Evolutionary conservation across 2,797 vertebrate species (phyloP).

Genomic region (Choloepus didactylus): DNA sequence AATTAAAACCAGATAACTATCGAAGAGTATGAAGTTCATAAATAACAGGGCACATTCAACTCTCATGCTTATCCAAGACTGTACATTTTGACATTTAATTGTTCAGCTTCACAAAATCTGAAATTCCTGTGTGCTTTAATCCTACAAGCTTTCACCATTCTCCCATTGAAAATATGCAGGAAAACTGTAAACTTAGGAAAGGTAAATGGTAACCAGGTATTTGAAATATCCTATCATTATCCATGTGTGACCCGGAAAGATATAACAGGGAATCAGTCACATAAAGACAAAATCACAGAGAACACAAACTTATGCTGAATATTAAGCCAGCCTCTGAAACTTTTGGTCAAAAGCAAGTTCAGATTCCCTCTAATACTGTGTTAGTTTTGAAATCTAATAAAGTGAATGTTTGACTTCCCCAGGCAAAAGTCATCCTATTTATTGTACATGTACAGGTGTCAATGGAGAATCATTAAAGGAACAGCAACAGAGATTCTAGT

Average conservation of each 20-base stretch:
- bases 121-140: background rate
- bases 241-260: background rate
- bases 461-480: background rate
- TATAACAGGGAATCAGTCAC: background rate
- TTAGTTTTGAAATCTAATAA: background rate
- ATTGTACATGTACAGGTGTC: background rate
- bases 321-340: background rate
- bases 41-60: background rate
- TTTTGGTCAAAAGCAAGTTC: background rate
- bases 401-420: background rate
- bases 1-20: background rate
- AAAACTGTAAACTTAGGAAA: background rate
- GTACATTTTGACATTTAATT: background rate
- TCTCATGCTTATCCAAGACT: background rate
- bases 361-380: background rate
- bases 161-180: background rate
- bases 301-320: background rate
- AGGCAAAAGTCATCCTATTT: background rate
- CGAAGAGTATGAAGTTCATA: background rate
- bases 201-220: too few species aligned
- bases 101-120: background rate
- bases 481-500: background rate
- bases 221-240: background rate
- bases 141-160: background rate
- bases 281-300: background rate